These are phyloP conservation scores for Lathamus discolor DNA, from an alignment of 2,113 vertebrate genomes.

Conservation along the genomic window DNA sequence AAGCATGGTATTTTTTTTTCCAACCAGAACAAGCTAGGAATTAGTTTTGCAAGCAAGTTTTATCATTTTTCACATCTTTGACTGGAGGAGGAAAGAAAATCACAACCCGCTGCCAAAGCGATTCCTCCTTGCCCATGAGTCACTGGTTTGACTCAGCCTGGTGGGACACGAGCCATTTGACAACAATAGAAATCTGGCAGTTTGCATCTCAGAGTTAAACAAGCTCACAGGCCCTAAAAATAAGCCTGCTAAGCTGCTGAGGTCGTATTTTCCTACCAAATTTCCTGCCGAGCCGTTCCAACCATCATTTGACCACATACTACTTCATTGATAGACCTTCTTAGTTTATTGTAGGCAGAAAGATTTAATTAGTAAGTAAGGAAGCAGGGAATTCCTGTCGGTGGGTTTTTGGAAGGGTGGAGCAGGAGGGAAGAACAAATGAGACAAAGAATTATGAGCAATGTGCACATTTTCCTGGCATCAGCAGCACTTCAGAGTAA, in stretches of 20 bases:
- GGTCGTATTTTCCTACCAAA: slow-evolving; percentile 43
- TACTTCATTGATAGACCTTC: slow-evolving; percentile 17
- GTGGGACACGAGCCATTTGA: slow-evolving; percentile 32
- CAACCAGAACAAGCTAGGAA: background rate
- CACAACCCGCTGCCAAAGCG: accelerated
- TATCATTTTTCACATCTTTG: background rate
- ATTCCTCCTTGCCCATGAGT: background rate
- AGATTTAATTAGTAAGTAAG: slow-evolving; percentile 67
- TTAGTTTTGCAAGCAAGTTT: background rate
- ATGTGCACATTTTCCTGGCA: slow-evolving; percentile 46
- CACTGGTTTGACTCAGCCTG: background rate
- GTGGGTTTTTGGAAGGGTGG: background rate
- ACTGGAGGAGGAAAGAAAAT: background rate
- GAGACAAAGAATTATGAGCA: slow-evolving; percentile 39
- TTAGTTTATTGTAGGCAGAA: background rate
- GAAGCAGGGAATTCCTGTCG: slow-evolving; percentile 70
- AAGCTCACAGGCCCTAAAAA: slow-evolving; percentile 14
- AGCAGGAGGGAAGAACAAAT: background rate
- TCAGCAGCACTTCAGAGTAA: background rate
- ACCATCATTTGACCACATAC: background rate
- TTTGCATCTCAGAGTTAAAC: background rate
- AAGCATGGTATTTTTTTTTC: background rate
- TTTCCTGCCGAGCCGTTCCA: slow-evolving; percentile 43
- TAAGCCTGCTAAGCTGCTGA: slow-evolving; percentile 56
- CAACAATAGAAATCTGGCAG: slow-evolving; percentile 22